These are phyloP conservation scores for Pristionchus exspectatus DNA, from an alignment of 2,888 invertebrate species.

Conservation along the genomic window DNA sequence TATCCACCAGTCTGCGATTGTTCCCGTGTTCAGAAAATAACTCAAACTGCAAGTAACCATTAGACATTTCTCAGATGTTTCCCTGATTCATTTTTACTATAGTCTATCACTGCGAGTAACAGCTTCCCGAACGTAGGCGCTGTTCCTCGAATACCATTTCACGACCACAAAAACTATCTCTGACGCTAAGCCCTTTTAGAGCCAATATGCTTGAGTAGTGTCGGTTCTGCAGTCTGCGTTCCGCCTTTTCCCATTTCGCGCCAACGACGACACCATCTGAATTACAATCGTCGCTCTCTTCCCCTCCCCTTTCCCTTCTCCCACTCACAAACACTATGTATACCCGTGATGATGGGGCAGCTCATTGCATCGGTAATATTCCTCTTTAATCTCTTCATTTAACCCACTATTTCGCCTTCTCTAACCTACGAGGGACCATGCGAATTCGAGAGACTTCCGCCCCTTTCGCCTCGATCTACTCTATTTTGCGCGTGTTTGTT, in stretches of 20 bases:
- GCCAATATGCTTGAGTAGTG: not conserved
- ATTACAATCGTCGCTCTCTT: not conserved
- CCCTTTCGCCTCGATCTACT: not conserved
- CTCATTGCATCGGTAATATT: slow-evolving; percentile 28
- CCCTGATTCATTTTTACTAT: not conserved
- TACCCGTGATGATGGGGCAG: not conserved
- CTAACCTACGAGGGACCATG: too few species aligned
- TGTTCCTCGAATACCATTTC: not conserved
- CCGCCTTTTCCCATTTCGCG: not conserved
- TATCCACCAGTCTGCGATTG: too few species aligned
- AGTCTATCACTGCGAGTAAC: not conserved
- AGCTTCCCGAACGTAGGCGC: not conserved
- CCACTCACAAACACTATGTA: not conserved
- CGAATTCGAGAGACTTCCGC: not conserved
- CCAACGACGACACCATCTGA: not conserved
- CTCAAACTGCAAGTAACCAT: too few species aligned
- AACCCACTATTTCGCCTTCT: not conserved
- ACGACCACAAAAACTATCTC: not conserved
- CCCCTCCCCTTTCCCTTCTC: not conserved
- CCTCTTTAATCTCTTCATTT: not conserved
- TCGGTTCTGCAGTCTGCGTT: not conserved
- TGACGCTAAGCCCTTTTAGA: not conserved
- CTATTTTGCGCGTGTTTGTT: slow-evolving; percentile 3
- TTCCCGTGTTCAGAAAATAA: too few species aligned
- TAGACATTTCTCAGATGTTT: not conserved